Conservation (phyloP, 2,113 vertebrate genomes). For the Myotis davidii region DNA sequence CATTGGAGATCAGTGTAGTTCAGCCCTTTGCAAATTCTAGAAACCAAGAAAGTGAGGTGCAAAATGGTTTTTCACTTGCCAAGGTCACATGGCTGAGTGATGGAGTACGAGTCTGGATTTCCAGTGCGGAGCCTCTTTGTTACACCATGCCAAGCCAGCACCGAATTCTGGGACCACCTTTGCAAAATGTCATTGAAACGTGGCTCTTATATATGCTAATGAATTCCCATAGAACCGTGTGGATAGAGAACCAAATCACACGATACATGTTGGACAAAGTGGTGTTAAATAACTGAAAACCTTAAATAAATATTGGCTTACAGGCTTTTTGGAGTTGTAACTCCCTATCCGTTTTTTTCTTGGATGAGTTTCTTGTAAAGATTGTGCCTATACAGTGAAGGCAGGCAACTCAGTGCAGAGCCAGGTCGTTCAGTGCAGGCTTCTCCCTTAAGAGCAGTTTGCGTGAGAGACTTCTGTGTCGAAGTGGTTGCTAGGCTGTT, state of each 20-base stretch:
- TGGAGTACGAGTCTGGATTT: not conserved
- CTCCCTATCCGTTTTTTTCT: not conserved
- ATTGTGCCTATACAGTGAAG: not conserved
- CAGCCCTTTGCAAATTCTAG: too few relatives aligned
- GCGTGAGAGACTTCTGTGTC: too few relatives aligned
- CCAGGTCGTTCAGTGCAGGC: too few relatives aligned
- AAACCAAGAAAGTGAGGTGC: too few relatives aligned
- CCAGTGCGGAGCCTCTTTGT: not conserved
- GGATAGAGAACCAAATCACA: not conserved
- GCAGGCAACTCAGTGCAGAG: too few relatives aligned
- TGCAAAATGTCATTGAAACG: not conserved
- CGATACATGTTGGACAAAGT: not conserved
- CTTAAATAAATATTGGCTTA: constrained; percentile 37
- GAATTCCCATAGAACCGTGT: not conserved
- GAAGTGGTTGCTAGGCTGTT: too few relatives aligned
- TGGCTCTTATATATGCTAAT: not conserved
- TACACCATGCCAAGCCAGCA: not conserved
- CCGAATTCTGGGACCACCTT: not conserved
- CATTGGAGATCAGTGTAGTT: too few relatives aligned
- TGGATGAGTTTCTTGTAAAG: constrained; percentile 30
- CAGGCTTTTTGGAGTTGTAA: not conserved
- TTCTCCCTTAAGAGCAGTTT: too few relatives aligned
- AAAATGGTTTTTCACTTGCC: too few relatives aligned
- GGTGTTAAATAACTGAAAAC: not conserved
- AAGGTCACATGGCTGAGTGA: too few relatives aligned